Percentiles rank a stretch among this genome's conserved stretches.
phyloP scores from a whole-genome alignment of 2,113 vertebrate species.

The Sapayoa aenigma region DNA sequence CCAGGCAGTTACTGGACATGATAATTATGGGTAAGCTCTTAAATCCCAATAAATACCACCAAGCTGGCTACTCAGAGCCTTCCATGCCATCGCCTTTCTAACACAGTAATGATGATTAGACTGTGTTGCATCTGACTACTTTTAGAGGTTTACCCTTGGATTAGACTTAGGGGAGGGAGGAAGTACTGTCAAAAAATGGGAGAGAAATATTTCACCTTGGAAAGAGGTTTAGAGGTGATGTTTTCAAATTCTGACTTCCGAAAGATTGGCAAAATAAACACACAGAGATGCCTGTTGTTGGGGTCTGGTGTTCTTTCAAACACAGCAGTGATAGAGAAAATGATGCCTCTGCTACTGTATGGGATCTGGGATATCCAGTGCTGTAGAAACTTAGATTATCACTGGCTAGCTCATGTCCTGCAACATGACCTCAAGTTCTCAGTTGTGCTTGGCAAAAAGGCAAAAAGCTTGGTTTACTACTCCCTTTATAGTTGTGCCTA shows the following conservation, averaged over 20 bases:
- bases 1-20: conserved; percentile 6
- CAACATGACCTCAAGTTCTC: not conserved
- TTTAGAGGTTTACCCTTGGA: not conserved
- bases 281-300: not conserved
- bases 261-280: not conserved
- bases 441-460: not conserved
- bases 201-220: not conserved
- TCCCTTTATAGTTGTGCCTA: no score
- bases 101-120: not conserved
- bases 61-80: conserved; percentile 19
- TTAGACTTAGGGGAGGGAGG: not conserved
- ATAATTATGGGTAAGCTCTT: conserved; percentile 45
- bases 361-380: not conserved
- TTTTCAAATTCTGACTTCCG: not conserved
- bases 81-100: not conserved
- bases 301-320: not conserved
- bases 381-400: not conserved
- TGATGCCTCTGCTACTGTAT: not conserved
- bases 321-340: not conserved
- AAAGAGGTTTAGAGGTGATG: not conserved
- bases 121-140: not conserved
- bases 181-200: not conserved
- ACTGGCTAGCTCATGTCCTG: not conserved
- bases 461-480: not conserved
- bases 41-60: conserved; percentile 39